Base-by-base conservation (phyloP, 2,113 vertebrate genomes). In the Acanthochromis polyacanthus region DNA sequence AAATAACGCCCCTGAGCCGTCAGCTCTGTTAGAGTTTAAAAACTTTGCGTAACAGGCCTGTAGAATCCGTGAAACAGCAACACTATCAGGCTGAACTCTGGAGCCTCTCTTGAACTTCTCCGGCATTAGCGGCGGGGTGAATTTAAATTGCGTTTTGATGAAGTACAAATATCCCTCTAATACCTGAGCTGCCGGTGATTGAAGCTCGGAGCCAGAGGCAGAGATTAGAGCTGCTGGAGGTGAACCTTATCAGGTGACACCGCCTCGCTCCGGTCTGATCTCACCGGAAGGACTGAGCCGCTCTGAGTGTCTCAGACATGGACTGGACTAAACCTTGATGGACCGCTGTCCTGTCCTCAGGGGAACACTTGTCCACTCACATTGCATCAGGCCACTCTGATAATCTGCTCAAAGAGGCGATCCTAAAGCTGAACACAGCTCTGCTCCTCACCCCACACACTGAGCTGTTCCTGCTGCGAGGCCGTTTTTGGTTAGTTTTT, bases 311-410 rank as follows among this genome's bases (percentile, higher is more conserved):
- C 59, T 60, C 20, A 76, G 58, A 32, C 59, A 28, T 11, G 55
- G 55, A 71, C 12, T 14, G 60, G 65, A 32, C 17, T 64, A 71
- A 75, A 75, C n/a, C 10, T 52, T 69, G 71, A 81, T 63, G 65
- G 65, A 59, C 48, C 53, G 7, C 52, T 59, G 66, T 61, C 57
- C 57, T 62, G 68, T 72, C 62, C 62, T n/a, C 53, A 56, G 48
- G 59, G 67, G 60, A n/a, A 70, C 59, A 55, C 79, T 36, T 48
- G 71, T 70, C 64, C 64, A 61, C 53, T 57, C 19, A 2, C 14
- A 57, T 28, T 11, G 53, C 73, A 56, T 22, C n/a, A 16, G 68
- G 60, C 46, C 53, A 22, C 69, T 50, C n/a, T 20, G 63, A 74
- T 75, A 65, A 36, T 36, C 32, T 36, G 32, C 32, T 8, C 30